Conservation (phyloP, 2,888 invertebrate species). For the Temnothorax rugatulus region DNA sequence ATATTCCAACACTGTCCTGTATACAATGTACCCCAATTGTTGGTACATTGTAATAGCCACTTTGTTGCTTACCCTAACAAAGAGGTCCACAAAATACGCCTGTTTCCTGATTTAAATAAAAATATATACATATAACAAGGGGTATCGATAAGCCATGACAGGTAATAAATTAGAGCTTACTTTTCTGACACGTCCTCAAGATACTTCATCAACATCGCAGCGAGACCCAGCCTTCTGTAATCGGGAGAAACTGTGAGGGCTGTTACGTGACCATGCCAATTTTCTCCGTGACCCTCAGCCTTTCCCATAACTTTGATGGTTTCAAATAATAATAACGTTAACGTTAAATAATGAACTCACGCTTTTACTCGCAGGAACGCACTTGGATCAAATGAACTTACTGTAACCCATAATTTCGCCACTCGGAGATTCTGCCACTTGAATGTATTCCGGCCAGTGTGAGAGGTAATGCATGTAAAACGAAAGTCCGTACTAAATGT, state of each 20-base stretch:
- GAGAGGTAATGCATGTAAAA: constrained; percentile 99
- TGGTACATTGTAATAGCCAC: constrained; percentile 99
- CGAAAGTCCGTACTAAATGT: constrained; percentile 92
- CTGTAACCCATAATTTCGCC: constrained; percentile 99
- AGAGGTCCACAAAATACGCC: constrained; percentile 98
- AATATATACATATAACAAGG: constrained; percentile 6
- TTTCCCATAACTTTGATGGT: constrained; percentile 97
- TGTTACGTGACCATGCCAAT: constrained; percentile 99
- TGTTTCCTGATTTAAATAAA: constrained; percentile 90
- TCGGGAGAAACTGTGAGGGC: constrained; percentile 98
- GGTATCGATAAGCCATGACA: neutral
- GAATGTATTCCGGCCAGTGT: constrained; percentile 99
- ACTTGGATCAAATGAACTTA: constrained; percentile 87
- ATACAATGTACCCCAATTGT: constrained; percentile 98
- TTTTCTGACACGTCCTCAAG: constrained; percentile 98
- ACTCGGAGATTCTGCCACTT: constrained; percentile 97
- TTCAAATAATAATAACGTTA: constrained; percentile 45
- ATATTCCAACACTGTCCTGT: constrained; percentile 98
- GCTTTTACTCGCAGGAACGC: neutral
- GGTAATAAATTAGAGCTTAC: constrained; percentile 86
- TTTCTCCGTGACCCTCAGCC: constrained; percentile 97
- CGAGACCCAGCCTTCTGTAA: constrained; percentile 96
- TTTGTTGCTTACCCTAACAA: constrained; percentile 98
- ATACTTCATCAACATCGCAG: constrained; percentile 96
- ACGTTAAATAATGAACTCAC: neutral